Evolutionary conservation across 2,888 invertebrate species (phyloP), one percentile per base, ranked within the genome.

Genomic region (Pristionchus entomophagus): DNA sequence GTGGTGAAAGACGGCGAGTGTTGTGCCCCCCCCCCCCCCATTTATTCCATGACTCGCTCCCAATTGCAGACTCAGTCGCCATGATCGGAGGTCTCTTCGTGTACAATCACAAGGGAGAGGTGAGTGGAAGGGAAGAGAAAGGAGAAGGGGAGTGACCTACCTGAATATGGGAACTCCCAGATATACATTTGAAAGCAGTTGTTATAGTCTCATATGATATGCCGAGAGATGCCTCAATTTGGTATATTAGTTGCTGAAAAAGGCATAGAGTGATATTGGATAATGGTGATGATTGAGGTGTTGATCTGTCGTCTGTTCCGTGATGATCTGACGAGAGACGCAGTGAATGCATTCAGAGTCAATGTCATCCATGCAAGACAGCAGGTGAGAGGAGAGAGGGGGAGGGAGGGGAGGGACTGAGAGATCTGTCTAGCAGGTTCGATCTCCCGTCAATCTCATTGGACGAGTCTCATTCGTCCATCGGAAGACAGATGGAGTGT

Each of bases 61-160:
- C n/a, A 4, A 1, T 78, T 78, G 32, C 45, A 78, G 45, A 78
- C 14, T 49, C 10, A 56, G 10, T 12, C 26, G 35, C 8, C 88
- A 99, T 99, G 99, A 99, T 99, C 95, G 99, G 99, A 92, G 99
- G 99, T 92, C 95, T 99, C 94, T 99, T 99, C 95, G 97, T 99
- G 90, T 99, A 99, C 95, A 99, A 99, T 95, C 99, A 99, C 94
- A 99, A 99, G 95, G 99, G 99, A 86, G 99, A 99, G 95, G 86
- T 73, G 14, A 73, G 69, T 12, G 29, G 62, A 62, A n/a, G n/a
- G n/a, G n/a, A n/a, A n/a, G n/a, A n/a, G n/a, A n/a, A n/a, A n/a
- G n/a, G n/a, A n/a, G n/a, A n/a, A n/a, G n/a, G n/a, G n/a, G n/a
- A n/a, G n/a, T n/a, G n/a, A n/a, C n/a, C n/a, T n/a, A n/a, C n/a